Base-by-base conservation (phyloP, 2,113 vertebrate species). In the Apteryx mantelli region DNA sequence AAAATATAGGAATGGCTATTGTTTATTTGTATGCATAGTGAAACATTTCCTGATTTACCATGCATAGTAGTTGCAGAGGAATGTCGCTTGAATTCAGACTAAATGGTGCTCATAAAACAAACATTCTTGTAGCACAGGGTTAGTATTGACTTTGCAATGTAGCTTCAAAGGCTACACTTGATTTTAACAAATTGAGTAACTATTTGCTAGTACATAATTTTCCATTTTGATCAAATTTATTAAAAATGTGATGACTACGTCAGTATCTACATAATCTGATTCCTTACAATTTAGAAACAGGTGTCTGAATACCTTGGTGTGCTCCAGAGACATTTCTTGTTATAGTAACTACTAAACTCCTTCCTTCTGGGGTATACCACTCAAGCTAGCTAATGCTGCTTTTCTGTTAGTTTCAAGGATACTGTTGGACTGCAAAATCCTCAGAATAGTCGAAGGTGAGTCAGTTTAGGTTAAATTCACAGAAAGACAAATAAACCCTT, bases 251-350 rank as follows among this genome's bases (percentile, higher is more conserved):
- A 3, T 20, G 2, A 34, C 69, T 77, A 4, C 42, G 2, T 66
- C 63, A 34, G 4, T 63, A 19, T 20, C 42, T 82, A 22, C 25
- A 25, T 24, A 78, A 5, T 8, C 20, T 2, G 0, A 28, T 61
- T 4, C 16, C 34, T 61, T 14, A 48, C 25, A 70, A 69, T 36
- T 88, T 40, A 77, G 16, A 40, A 69, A 73, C 5, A 15, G 48
- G 11, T 74, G 40, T n/a, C 22, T 36, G 7, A 77, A 73, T 65
- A 36, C 1, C 8, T 81, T 55, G 0, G 0, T 46, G 38, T 34
- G 8, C 53, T 12, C 5, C 34, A 55, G 52, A 89, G 34, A 9
- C 1, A 19, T 1, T 82, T 74, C 18, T 70, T 56, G 7, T 32
- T 68, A 15, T 6, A 26, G 5, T 28, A 64, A 86, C 7, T 15